A percentile compares a stretch with the other conserved stretches of the same genome.
These are phyloP conservation scores for Aphodius sticticus DNA, from an alignment of 2,888 invertebrate species.

Conservation along the genomic window DNA sequence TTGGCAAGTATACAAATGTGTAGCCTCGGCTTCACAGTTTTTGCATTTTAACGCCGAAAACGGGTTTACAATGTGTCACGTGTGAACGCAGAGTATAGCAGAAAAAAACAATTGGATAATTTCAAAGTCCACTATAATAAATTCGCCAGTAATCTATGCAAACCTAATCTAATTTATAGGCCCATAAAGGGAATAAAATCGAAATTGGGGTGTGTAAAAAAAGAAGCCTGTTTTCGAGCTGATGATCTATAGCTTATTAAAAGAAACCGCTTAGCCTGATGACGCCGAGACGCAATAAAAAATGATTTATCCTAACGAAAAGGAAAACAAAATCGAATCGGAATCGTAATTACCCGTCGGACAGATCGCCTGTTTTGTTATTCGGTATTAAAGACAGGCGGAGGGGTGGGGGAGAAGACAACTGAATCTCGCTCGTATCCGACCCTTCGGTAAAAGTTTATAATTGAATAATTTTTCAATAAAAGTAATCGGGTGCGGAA, in stretches of 20 bases:
- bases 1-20: too few species aligned
- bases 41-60: slow-evolving; percentile 53
- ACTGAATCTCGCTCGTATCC: slow-evolving; percentile 13
- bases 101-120: too few species aligned
- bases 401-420: background rate
- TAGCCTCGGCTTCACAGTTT: too few species aligned
- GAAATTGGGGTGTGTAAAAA: background rate
- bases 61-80: too few species aligned
- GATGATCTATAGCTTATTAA: background rate
- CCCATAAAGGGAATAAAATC: background rate
- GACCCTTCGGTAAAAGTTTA: slow-evolving; percentile 25
- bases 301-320: background rate
- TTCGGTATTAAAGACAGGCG: background rate
- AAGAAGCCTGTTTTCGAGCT: background rate
- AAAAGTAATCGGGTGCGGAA: slow-evolving; percentile 16
- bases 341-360: background rate
- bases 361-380: background rate
- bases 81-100: too few species aligned
- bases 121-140: background rate
- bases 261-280: background rate
- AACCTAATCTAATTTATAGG: background rate
- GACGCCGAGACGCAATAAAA: background rate
- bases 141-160: background rate
- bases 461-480: slow-evolving; percentile 30
- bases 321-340: background rate